Evolutionary conservation across 2,113 vertebrate genomes (phyloP), one percentile per base, ranked within the genome.

Genomic region (Arizona elegans): DNA sequence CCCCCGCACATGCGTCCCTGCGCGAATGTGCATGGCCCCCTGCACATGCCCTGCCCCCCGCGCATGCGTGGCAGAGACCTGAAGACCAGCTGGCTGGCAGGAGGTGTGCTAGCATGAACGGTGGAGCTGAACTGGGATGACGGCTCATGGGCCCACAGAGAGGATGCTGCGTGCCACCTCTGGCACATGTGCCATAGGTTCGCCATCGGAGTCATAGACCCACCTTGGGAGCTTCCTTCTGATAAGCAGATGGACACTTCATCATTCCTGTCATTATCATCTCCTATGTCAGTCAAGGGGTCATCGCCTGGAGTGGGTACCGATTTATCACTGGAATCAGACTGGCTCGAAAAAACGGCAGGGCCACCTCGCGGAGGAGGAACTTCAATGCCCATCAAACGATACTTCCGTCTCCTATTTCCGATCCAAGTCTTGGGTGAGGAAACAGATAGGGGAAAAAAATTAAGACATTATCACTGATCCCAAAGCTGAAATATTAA

Each of bases 371-470:
- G 98, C 93, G 99, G 98, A 93, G 98, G 98, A 89, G 99, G 99
- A 94, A 99, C 99, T 97, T 99, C 99, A 96, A 99, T 99, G 93
- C 99, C 99, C 99, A 99, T 99, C 96, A 99, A 98, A 94, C 99
- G 99, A 94, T 99, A 99, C 97, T 99, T 99, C 96, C 99, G 98
- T 97, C 99, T 98, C 96, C 99, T 98, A 98, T 99, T 99, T 96
- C 99, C 99, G 96, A 99, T 99, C 99, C 99, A 99, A 85, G 99
- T 99, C 99, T 99, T 98, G 96, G 96, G 94, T 97, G 94, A 97
- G 95, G 97, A 81, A 97, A 97, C 94, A 97, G 86, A 97, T 94
- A 95, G 91, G 94, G 59, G 12, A 0, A 0, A 96, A 90, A 94
- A 23, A 95, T 96, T 94, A 97, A 97, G 96, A 96, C 94, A 94